A percentile compares a stretch with the other conserved stretches of the same genome.
Evolutionary conservation across 2,113 vertebrate genomes (phyloP).

Genomic region (Smithornis capensis): DNA sequence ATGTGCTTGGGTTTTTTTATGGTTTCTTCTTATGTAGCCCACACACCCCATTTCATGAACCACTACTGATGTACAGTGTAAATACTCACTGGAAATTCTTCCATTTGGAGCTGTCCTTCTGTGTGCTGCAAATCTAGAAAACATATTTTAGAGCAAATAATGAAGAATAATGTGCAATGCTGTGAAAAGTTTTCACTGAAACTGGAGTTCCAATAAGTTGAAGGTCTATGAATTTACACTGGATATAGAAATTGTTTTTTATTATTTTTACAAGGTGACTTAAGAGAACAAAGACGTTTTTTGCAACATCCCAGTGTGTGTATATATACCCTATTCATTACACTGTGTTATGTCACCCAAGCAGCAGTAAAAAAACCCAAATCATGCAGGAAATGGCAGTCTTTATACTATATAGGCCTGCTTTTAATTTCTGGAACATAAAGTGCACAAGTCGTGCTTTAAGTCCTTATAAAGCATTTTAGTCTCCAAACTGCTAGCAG

Average conservation of each 20-base stretch:
- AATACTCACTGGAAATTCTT: conserved; percentile 86
- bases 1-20: not conserved
- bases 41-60: not conserved
- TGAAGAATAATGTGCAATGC: not conserved
- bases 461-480: not conserved
- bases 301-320: not conserved
- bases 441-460: not conserved
- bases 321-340: not conserved
- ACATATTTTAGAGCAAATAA: conserved; percentile 33
- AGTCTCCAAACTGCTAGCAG: not conserved
- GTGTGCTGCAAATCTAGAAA: conserved; percentile 83
- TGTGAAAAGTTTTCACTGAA: not conserved
- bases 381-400: not conserved
- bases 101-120: conserved; percentile 88
- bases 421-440: not conserved
- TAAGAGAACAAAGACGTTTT: not conserved
- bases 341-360: not conserved
- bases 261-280: not conserved
- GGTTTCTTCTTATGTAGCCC: not conserved
- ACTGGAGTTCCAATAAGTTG: not conserved
- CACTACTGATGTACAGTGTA: not conserved
- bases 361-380: not conserved
- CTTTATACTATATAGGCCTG: not conserved
- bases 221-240: not conserved
- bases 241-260: not conserved